phyloP scores from a whole-genome alignment of 2,888 invertebrate genomes.

The Orchestes rusci region DNA sequence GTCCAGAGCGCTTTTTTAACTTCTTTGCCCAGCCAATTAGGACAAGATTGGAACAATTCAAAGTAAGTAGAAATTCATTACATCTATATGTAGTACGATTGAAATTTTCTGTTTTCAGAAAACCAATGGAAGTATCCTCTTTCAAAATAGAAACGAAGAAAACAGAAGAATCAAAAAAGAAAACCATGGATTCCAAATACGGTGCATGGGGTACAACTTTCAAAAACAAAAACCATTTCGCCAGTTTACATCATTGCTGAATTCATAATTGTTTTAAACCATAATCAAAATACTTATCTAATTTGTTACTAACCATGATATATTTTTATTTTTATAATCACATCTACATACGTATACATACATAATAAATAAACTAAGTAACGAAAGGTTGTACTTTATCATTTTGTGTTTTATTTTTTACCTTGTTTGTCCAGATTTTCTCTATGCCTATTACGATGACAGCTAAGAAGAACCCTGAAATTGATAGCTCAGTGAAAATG shows the following conservation, averaged over 20 bases:
- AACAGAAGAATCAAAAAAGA: slow-evolving; percentile 28
- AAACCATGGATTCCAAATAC: slow-evolving; percentile 23
- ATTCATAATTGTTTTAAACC: too few species aligned
- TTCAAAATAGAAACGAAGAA: slow-evolving; percentile 38
- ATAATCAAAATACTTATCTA: too few species aligned
- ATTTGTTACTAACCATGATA: too few species aligned
- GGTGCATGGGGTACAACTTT: slow-evolving; percentile 41
- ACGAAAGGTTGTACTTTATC: slow-evolving; percentile 50
- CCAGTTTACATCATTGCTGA: slow-evolving; percentile 59
- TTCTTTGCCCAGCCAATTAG: slow-evolving; percentile 22
- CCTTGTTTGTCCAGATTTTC: slow-evolving; percentile 42
- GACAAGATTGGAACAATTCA: slow-evolving; percentile 32
- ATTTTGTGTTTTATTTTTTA: slow-evolving; percentile 40
- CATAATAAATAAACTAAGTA: too few species aligned
- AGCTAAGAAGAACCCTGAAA: slow-evolving; percentile 47
- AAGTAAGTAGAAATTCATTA: slow-evolving; percentile 30
- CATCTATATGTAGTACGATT: neutral
- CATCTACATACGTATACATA: too few species aligned
- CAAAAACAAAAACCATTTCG: slow-evolving; percentile 67
- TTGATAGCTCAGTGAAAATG: too few species aligned
- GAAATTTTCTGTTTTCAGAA: slow-evolving; percentile 32
- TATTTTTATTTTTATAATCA: too few species aligned
- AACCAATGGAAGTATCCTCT: slow-evolving; percentile 38
- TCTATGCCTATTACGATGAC: slow-evolving; percentile 46
- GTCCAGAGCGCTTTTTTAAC: slow-evolving; percentile 37